Base-by-base conservation (phyloP, 2,888 invertebrate species). In the Leptinotarsa rubiginosa region DNA sequence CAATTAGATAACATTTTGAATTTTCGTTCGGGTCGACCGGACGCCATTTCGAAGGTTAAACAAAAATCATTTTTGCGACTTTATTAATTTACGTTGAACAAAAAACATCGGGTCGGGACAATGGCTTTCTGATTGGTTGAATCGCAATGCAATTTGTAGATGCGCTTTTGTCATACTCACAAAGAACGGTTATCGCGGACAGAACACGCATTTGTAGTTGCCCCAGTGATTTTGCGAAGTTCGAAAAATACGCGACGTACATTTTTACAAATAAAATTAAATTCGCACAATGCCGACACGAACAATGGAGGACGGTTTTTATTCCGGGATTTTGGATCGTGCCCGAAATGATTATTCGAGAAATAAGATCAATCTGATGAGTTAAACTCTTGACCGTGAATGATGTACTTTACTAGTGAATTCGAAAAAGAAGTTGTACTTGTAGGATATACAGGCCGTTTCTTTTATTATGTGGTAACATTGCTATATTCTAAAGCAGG, bases 131-230 rank as follows among this genome's bases (percentile, higher is more conserved):
- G 87, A 88, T 87, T 87, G 87, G 87, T 82, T 88, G 87, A 86
- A 86, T 87, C 87, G 87, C 87, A 87, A 87, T 87, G 87, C 87
- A 88, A 88, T 88, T 88, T 88, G 88, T 88, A 86, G 87, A 87
- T 87, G 84, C 82, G 84, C 85, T 81, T 85, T 87, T 87, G 87
- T 87, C 82, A 77, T 73, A 77, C 76, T 81, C 81, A 86, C 86
- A 87, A 87, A 86, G 84, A 83, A 83, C 83, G 83, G 82, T 84
- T 88, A 87, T 87, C 87, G 85, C 84, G 82, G 84, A 86, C 85
- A 85, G 86, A 88, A 87, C 87, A 87, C 85, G 85, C 87, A 76
- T 75, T 72, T 74, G 68, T 73, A 70, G 64, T 64, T 67, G 74
- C 67, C 73, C 64, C 65, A 73, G 65, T 67, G 59, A 75, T 74